Percentiles rank a stretch among this genome's conserved stretches.
Evolutionary conservation across 2,888 invertebrate genomes (phyloP).

Genomic region (Acleris laterana): DNA sequence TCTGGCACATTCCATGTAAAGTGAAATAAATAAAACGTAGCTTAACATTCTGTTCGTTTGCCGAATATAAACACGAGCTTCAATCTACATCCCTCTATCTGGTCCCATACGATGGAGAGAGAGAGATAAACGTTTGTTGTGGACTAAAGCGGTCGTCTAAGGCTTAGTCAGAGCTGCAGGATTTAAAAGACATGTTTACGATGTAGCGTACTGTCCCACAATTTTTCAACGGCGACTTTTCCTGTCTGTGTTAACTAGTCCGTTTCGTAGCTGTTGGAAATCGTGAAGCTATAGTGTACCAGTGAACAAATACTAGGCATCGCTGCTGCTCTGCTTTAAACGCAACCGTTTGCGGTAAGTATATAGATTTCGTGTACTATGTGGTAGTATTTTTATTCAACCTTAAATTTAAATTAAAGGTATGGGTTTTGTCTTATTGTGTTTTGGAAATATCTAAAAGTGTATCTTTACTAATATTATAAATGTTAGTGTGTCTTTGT

Average conservation of each 20-base stretch:
- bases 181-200: constrained; percentile 46
- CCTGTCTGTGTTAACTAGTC: constrained; percentile 43
- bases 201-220: constrained; percentile 41
- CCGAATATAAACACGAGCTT: not conserved
- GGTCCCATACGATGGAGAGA: constrained; percentile 12
- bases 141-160: constrained; percentile 18
- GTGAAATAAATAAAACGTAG: constrained; percentile 44
- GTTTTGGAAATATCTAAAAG: too few relatives aligned
- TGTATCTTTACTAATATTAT: too few relatives aligned
- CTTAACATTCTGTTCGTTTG: constrained; percentile 37
- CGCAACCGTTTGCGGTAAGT: too few relatives aligned
- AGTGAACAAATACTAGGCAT: constrained; percentile 1
- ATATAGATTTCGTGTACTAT: not conserved
- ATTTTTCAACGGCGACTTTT: constrained; percentile 44
- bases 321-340: too few relatives aligned
- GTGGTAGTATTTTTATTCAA: too few relatives aligned
- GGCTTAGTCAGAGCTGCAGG: constrained; percentile 35
- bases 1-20: constrained; percentile 39
- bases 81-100: constrained; percentile 13
- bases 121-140: constrained; percentile 19
- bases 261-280: constrained; percentile 21
- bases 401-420: too few relatives aligned
- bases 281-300: constrained; percentile 20
- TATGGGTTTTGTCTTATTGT: too few relatives aligned
- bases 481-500: too few relatives aligned